A percentile compares a stretch with the other conserved stretches of the same genome.
phyloP scores from a whole-genome alignment of 2,797 vertebrate species.

The Acanthurus tractus region DNA sequence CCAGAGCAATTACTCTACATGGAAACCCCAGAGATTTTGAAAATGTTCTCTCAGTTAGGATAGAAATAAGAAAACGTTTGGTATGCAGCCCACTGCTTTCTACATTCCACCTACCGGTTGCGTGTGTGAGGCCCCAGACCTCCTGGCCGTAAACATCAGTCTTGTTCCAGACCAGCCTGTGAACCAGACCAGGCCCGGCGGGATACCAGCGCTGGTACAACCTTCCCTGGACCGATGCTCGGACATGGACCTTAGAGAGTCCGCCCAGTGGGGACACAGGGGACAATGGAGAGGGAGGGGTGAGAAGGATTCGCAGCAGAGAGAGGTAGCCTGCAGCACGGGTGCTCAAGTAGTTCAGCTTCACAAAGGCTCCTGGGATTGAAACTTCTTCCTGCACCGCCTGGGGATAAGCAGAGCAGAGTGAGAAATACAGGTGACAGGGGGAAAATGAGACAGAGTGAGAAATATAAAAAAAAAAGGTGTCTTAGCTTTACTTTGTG shows the following conservation, averaged over 20 bases:
- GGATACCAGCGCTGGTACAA: conserved; percentile 96
- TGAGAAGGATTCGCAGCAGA: conserved; percentile 92
- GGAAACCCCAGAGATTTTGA: not conserved
- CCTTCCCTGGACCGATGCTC: conserved; percentile 91
- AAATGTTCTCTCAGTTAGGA: not conserved
- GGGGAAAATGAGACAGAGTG: conserved; percentile 13
- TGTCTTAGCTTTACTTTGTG: conserved; percentile 43
- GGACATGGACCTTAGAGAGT: conserved; percentile 94
- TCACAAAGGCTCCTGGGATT: conserved; percentile 94
- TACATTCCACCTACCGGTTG: conserved; percentile 88
- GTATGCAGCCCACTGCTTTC: not conserved
- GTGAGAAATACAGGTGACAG: too few relatives aligned
- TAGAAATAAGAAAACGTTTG: not conserved
- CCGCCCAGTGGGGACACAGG: conserved; percentile 83
- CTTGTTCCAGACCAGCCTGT: conserved; percentile 96
- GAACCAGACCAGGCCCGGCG: conserved; percentile 91
- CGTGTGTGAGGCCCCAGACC: conserved; percentile 93
- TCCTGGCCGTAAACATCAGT: conserved; percentile 97
- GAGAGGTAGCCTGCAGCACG: conserved; percentile 94
- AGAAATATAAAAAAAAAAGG: conserved; percentile 43
- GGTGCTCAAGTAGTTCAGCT: conserved; percentile 95
- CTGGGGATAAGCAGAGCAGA: conserved; percentile 74
- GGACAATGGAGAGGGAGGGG: conserved; percentile 87
- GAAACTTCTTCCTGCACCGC: conserved; percentile 94
- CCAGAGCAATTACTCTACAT: not conserved